Base-by-base conservation (phyloP, 2,888 invertebrate genomes). In the Sialis lutaria region DNA sequence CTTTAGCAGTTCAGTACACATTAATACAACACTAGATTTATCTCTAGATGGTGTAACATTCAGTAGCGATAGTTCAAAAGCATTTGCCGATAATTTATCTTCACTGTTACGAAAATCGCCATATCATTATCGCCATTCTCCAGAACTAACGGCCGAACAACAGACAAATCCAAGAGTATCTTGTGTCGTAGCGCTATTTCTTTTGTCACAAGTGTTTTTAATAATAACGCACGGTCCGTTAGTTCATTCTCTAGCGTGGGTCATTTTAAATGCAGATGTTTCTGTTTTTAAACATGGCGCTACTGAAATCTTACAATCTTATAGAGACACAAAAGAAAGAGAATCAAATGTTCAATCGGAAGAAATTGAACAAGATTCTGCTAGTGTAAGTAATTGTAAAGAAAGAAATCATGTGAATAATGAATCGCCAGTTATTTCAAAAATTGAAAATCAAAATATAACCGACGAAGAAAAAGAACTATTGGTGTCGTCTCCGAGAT, bases 131-230 rank as follows among this genome's bases (percentile, higher is more conserved):
- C 39, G 45, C 7, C 31, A 30, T 5, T 40, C 39, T 30, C 10
- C 6, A 4, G 45, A 45, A 39, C 9, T 68, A 61, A 49, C 58
- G 62, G 1, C 61, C 65, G 65, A 61, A 6, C 10, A 31, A 5
- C 32, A 42, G 30, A 10, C 32, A 31, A 42, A 42, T 42, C 47
- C 47, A 30, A 80, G 84, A 51, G 85, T 92, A 1, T 91, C 92
- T 50, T 84, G 87, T 50, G 88, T 93, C 7, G 90, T 95, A 5
- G 79, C 93, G 1, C 68, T 96, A 50, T 96, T 91, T 68, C 69
- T 96, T 48, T 67, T 95, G 50, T 92, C 93, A 1, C 87, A 95
- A 75, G 92, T 97, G 42, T 96, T 96, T 68, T 71, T 96, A 48
- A 95, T 96, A 53, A 80, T 96, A 52, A 84, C 87, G 4, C 90